These are phyloP conservation scores for Casuarius casuarius DNA, from an alignment of 2,113 vertebrate species.

Conservation along the genomic window DNA sequence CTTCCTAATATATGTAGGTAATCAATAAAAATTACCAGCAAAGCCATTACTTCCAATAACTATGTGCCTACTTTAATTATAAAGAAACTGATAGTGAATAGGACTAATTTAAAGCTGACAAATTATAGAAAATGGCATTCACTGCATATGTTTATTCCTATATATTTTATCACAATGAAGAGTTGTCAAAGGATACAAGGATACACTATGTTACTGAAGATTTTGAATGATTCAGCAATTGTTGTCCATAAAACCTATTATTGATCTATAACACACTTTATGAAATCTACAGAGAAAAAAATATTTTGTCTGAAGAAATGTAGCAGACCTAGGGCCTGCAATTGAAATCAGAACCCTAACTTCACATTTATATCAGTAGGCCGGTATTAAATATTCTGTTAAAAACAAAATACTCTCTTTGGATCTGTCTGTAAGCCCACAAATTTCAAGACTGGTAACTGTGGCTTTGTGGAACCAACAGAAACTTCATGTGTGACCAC, in stretches of 20 bases:
- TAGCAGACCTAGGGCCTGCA: background rate
- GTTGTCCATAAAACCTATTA: background rate
- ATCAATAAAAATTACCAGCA: slow-evolving; percentile 66
- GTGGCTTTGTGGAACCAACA: background rate
- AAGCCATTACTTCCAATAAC: slow-evolving; percentile 45
- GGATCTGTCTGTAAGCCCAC: background rate
- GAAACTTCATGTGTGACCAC: background rate
- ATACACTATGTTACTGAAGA: background rate
- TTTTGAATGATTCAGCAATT: background rate
- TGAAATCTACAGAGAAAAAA: background rate
- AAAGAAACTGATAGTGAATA: background rate
- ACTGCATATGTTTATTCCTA: background rate
- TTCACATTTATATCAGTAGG: background rate
- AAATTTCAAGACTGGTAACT: background rate
- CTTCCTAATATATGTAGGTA: slow-evolving; percentile 20
- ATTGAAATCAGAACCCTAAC: background rate
- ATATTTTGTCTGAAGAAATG: background rate
- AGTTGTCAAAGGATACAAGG: background rate
- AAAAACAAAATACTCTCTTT: background rate
- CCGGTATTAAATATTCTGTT: background rate
- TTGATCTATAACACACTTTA: background rate
- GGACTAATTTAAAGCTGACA: slow-evolving; percentile 33
- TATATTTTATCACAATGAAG: slow-evolving; percentile 28
- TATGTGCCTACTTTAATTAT: slow-evolving; percentile 27
- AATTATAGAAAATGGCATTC: background rate